These are phyloP conservation scores for Bombus vancouverensis DNA, from an alignment of 1,140 invertebrate genomes.

Conservation along the genomic window DNA sequence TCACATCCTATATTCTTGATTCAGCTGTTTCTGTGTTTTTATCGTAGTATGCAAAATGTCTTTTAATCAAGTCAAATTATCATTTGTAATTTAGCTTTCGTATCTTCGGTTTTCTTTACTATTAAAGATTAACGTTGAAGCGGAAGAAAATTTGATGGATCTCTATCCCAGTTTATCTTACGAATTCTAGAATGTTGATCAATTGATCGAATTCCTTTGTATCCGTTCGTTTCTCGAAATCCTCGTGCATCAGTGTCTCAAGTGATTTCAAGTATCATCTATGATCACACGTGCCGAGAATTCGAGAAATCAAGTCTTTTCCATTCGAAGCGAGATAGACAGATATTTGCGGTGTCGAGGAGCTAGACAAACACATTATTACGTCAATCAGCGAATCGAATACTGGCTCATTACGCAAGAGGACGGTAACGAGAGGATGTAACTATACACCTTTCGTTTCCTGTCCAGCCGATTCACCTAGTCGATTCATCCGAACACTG, in stretches of 20 bases:
- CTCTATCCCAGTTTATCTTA: too few relatives aligned
- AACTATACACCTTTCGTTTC: conserved; percentile 30
- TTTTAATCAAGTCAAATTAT: background rate
- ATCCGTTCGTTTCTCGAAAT: background rate
- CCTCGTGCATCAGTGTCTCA: background rate
- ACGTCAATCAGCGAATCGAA: conserved; percentile 32
- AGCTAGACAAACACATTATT: conserved; percentile 20
- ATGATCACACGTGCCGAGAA: background rate
- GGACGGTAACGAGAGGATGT: conserved; percentile 3
- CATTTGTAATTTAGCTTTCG: background rate
- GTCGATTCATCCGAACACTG: background rate
- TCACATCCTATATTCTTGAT: background rate
- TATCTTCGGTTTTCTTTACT: background rate
- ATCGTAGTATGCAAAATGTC: background rate
- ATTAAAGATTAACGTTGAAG: too few relatives aligned
- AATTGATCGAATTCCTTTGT: too few relatives aligned
- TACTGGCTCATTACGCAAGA: conserved; percentile 41
- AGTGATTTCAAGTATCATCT: background rate
- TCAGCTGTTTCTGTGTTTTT: background rate
- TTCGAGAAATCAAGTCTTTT: background rate
- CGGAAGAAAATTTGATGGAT: too few relatives aligned
- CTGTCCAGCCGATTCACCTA: background rate
- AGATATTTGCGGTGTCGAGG: background rate
- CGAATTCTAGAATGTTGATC: too few relatives aligned
- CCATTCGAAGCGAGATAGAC: background rate